Conservation (phyloP, 53 echinoderm and acorn worm genomes). For the Apostichopus leukothele region DNA sequence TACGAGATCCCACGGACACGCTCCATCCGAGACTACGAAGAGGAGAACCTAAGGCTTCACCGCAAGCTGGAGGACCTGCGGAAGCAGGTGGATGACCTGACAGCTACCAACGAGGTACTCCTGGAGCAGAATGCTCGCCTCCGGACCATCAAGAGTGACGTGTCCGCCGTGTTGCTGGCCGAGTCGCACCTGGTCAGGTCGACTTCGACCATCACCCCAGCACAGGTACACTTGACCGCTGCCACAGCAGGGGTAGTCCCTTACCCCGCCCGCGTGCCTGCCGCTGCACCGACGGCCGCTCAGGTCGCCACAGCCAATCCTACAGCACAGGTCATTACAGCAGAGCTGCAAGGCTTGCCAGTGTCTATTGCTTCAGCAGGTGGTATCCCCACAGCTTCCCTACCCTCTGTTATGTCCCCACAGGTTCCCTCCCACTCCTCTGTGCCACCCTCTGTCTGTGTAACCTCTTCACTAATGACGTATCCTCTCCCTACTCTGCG, state of each 20-base stretch:
- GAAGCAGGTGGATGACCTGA: constrained; percentile 86
- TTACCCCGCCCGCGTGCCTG: constrained; percentile 60
- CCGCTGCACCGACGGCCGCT: constrained; percentile 60
- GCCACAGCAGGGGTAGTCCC: constrained; percentile 58
- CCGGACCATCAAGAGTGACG: constrained; percentile 72
- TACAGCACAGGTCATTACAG: constrained; percentile 59
- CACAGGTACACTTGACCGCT: constrained; percentile 70
- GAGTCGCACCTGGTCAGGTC: constrained; percentile 91
- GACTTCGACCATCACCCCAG: constrained; percentile 66
- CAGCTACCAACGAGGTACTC: constrained; percentile 94
- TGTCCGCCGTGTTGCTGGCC: constrained; percentile 71
- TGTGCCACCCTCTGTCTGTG: constrained; percentile 66
- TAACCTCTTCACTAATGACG: constrained; percentile 85
- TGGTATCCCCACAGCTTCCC: constrained; percentile 63
- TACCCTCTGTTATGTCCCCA: constrained; percentile 65
- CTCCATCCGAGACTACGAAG: constrained; percentile 75
- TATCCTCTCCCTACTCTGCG: constrained; percentile 83
- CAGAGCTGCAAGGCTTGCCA: constrained; percentile 65
- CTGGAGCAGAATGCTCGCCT: constrained; percentile 97
- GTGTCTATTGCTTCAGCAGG: constrained; percentile 63
- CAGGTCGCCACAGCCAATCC: constrained; percentile 60
- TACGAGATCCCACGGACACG: constrained; percentile 32
- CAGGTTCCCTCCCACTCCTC: constrained; percentile 64
- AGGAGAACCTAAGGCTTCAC: constrained; percentile 77
- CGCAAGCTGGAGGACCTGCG: constrained; percentile 87